Evolutionary conservation across 2,113 vertebrate genomes (phyloP), one percentile per base, ranked within the genome.

Genomic region (Ameiurus melas): DNA sequence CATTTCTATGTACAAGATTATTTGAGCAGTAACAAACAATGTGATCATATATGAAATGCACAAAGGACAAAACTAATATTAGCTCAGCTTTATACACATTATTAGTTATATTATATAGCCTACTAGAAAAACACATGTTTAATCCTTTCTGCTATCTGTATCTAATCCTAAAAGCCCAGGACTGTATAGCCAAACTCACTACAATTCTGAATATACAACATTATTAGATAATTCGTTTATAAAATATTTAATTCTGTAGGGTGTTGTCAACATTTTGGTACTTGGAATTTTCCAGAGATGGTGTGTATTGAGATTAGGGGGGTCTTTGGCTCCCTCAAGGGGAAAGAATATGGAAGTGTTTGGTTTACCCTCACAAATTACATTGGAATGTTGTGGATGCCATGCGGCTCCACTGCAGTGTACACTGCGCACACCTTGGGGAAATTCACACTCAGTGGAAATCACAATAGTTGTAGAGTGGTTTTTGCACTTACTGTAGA

Each of bases 291-390:
- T 70, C 43, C 25, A 70, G 6, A 5, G 30, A 66, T 19, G 39
- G 17, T 30, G 25, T 53, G 9, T 53, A 20, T 53, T n/a, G 27
- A 30, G 43, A 84, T 55, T 58, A 27, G 0, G 4, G 22, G 51
- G 30, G n/a, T 30, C 66, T 70, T 55, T 85, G 83, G 66, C 83
- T 85, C 83, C 83, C 83, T 85, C 83, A 14, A 57, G 66, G 27
- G 83, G 27, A 57, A 57, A 3, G 12, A 71, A 85, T 71, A 55
- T 55, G 30, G 17, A 85, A 70, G 19, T 85, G 64, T 36, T 55
- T n/a, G 43, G 14, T 20, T 80, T 7, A 80, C 2, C 14, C 13
- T 57, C 5, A 30, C n/a, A 17, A 55, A 79, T 17, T 53, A 30
- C 55, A 79, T 55, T 79, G 10, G 4, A 4, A 53, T 53, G 39